phyloP scores from a whole-genome alignment of 2,113 vertebrate genomes.

The Oxyura jamaicensis region DNA sequence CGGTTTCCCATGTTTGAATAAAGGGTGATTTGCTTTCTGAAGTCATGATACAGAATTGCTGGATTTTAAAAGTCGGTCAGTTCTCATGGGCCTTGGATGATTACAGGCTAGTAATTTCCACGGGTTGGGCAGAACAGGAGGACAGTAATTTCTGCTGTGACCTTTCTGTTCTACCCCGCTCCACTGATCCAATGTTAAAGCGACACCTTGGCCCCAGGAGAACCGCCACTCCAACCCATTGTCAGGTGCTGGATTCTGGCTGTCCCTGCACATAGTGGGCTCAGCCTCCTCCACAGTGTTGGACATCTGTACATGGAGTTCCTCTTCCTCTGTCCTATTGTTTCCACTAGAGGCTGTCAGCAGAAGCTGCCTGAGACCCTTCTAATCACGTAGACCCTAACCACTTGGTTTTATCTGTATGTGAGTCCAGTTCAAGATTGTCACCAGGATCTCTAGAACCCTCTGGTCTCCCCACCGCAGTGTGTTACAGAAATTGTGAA shows the following conservation, averaged over 20 bases:
- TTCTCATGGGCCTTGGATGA: not conserved
- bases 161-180: not conserved
- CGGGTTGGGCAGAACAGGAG: not conserved
- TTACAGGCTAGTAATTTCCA: too few species aligned
- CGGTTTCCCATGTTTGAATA: not conserved
- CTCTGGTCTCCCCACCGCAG: not conserved
- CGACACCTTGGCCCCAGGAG: not conserved
- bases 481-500: not conserved
- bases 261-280: not conserved
- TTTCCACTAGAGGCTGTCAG: not conserved
- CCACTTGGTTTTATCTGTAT: not conserved
- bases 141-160: not conserved
- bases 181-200: not conserved
- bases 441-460: not conserved
- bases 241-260: not conserved
- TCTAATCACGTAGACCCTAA: not conserved
- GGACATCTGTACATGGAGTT: not conserved
- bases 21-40: not conserved
- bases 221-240: not conserved
- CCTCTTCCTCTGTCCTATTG: not conserved
- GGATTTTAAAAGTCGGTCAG: not conserved
- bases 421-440: not conserved
- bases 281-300: not conserved
- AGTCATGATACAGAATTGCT: not conserved
- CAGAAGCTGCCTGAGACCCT: not conserved